Evolutionary conservation across 30 jellyfish, hydroid and myxozoan genomes (phyloP).

Genomic region (Aurelia coerulea): DNA sequence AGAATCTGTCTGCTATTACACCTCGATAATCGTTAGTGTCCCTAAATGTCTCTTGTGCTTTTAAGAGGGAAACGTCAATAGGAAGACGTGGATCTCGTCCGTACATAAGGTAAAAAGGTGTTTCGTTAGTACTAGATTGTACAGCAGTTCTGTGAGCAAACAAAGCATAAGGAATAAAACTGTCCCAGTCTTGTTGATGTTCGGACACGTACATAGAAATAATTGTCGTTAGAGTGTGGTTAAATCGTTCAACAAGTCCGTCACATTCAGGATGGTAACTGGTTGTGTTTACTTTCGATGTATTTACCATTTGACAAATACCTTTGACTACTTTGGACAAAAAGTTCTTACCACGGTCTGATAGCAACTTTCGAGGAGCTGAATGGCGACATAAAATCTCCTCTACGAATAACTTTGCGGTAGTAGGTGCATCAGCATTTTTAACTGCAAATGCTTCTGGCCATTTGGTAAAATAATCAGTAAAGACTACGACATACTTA

Average conservation of each 20-base stretch:
- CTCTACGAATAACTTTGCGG: conserved; percentile 57
- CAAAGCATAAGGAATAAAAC: conserved; percentile 30
- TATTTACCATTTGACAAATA: conserved; percentile 40
- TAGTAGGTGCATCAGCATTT: conserved; percentile 50
- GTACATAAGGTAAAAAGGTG: conserved; percentile 51
- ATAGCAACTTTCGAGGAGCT: conserved; percentile 51
- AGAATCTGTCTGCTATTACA: conserved; percentile 12
- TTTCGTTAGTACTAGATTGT: conserved; percentile 32
- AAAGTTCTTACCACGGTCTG: conserved; percentile 71
- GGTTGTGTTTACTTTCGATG: conserved; percentile 32
- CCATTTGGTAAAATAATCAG: conserved; percentile 60
- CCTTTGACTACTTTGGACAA: conserved; percentile 57
- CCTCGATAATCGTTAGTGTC: conserved; percentile 41
- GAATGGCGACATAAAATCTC: conserved; percentile 68
- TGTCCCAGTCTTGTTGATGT: conserved; percentile 67
- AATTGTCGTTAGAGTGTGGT: conserved; percentile 38
- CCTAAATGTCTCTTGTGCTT: conserved; percentile 20
- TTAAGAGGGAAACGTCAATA: conserved; percentile 37
- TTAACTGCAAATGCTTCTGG: conserved; percentile 74
- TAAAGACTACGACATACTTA: conserved; percentile 46
- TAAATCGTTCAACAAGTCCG: conserved; percentile 63
- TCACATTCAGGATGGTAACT: conserved; percentile 61
- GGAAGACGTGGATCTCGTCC: conserved; percentile 72
- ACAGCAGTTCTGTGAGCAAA: conserved; percentile 50
- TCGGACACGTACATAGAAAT: conserved; percentile 62